These are phyloP conservation scores for Neoitamus cyanurus DNA, from an alignment of 2,888 invertebrate species.

Conservation along the genomic window DNA sequence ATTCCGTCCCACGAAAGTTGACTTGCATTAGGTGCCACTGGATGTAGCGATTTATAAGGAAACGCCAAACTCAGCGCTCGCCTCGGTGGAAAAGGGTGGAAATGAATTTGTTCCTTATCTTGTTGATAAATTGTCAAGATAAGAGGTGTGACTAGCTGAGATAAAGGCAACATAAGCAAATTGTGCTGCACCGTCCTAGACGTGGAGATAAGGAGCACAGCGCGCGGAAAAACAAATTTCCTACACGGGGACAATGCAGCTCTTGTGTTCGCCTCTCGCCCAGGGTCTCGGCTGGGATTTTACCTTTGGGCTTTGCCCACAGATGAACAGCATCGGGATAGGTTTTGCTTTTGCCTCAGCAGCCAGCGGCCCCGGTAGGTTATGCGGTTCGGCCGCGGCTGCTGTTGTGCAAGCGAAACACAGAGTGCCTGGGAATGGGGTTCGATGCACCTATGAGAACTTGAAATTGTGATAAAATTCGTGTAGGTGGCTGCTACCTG, in stretches of 20 bases:
- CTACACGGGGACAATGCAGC: conserved; percentile 41
- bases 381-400: conserved; percentile 4
- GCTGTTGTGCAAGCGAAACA: not conserved
- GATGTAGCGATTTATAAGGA: conserved; percentile 26
- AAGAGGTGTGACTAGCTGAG: conserved; percentile 45
- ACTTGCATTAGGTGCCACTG: conserved; percentile 27
- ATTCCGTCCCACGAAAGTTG: conserved; percentile 25
- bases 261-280: not conserved
- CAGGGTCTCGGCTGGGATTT: not conserved
- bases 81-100: conserved; percentile 6
- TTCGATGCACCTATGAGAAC: conserved; percentile 52
- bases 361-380: not conserved
- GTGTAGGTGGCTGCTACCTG: conserved; percentile 41
- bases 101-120: conserved; percentile 45
- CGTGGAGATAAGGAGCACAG: conserved; percentile 9
- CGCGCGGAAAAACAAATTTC: conserved; percentile 32
- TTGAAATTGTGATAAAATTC: conserved; percentile 53
- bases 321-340: not conserved
- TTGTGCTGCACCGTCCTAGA: conserved; percentile 23
- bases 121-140: conserved; percentile 46
- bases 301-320: not conserved
- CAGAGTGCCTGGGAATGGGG: conserved; percentile 41
- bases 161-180: conserved; percentile 45
- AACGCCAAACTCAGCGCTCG: conserved; percentile 15
- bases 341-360: not conserved